Conservation (phyloP, 2,888 invertebrate species). For the Philopedon plagiatum region DNA sequence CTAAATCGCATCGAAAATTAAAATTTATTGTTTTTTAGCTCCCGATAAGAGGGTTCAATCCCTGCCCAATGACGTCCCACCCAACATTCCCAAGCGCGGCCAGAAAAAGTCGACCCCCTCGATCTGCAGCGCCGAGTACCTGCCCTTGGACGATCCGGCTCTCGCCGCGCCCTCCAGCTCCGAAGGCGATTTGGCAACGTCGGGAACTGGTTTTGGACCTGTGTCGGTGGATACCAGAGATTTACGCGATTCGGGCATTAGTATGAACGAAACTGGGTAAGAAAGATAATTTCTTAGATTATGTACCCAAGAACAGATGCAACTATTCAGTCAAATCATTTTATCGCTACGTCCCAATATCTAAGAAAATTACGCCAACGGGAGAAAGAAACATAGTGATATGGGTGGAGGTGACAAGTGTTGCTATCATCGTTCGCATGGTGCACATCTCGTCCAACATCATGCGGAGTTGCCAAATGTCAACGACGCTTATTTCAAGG, state of each 20-base stretch:
- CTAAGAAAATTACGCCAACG: no score
- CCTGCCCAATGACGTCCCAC: constrained; percentile 66
- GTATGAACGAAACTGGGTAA: constrained; percentile 64
- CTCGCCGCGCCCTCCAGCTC: constrained; percentile 52
- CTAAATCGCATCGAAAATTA: no score
- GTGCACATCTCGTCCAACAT: no score
- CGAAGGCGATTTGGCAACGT: constrained; percentile 62
- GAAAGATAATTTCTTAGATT: no score
- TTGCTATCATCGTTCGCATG: no score
- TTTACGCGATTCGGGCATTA: constrained; percentile 72
- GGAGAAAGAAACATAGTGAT: no score
- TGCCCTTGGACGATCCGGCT: constrained; percentile 68
- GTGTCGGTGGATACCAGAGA: constrained; percentile 66
- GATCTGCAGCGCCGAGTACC: constrained; percentile 69
- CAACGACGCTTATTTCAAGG: no score
- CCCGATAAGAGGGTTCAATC: constrained; percentile 72
- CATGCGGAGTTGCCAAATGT: no score
- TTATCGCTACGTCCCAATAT: no score
- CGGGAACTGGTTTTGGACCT: constrained; percentile 57
- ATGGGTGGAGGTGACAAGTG: no score
- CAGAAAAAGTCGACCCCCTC: constrained; percentile 69
- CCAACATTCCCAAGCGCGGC: constrained; percentile 67
- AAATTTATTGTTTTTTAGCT: constrained; percentile 63
- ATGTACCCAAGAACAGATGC: no score
- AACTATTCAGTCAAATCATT: no score